Conservation (phyloP, 2,888 invertebrate species). For the Disparrhopalites patrizii region DNA sequence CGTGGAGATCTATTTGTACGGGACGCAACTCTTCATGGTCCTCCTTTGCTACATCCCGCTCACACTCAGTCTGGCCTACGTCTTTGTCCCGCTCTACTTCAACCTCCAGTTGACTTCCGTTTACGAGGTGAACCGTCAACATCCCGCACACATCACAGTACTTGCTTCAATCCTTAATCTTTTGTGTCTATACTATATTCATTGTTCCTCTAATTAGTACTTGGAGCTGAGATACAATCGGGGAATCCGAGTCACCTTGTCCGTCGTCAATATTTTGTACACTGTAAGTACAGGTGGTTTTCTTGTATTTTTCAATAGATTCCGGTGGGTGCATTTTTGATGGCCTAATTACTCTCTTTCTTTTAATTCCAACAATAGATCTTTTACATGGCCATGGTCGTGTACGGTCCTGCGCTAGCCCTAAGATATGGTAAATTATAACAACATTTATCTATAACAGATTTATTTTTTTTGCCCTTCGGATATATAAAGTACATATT, state of each 20-base stretch:
- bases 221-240: constrained; percentile 43
- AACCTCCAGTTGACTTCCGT: constrained; percentile 43
- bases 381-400: constrained; percentile 31
- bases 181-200: neutral
- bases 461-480: constrained; percentile 11
- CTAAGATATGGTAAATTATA: constrained; percentile 23
- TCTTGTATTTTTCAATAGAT: neutral
- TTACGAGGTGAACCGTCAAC: constrained; percentile 35
- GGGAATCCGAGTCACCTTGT: constrained; percentile 32
- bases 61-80: constrained; percentile 38
- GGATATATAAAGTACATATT: constrained; percentile 9
- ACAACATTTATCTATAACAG: neutral
- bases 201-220: constrained; percentile 33
- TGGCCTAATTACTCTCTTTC: too few species aligned
- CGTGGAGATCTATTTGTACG: constrained; percentile 42
- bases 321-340: neutral
- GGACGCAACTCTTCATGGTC: constrained; percentile 36
- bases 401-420: constrained; percentile 31
- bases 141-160: too few species aligned
- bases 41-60: constrained; percentile 42
- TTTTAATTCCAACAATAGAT: constrained; percentile 24
- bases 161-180: neutral
- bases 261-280: constrained; percentile 40
- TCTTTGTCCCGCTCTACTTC: constrained; percentile 43
- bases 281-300: constrained; percentile 32